phyloP scores from a whole-genome alignment of 2,888 invertebrate species.

The Escarpia spicata region DNA sequence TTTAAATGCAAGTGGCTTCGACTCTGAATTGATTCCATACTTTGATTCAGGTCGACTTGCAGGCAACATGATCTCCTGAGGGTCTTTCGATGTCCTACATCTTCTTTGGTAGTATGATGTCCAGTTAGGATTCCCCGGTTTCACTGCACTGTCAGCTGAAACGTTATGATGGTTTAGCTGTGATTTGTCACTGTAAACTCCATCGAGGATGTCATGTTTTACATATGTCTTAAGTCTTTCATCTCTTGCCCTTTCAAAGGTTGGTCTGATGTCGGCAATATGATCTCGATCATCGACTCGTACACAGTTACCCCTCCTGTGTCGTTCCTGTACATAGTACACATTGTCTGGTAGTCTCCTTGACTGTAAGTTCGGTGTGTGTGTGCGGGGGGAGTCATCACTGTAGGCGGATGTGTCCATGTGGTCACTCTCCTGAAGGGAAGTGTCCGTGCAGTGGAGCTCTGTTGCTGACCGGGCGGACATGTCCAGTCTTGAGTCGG shows the following conservation, averaged over 20 bases:
- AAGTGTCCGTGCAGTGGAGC: neutral
- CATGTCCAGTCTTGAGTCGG: neutral
- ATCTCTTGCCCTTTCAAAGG: constrained; percentile 3
- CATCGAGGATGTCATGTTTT: neutral
- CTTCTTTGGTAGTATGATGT: neutral
- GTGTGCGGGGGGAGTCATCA: neutral
- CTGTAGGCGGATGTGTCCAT: neutral
- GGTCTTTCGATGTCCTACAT: neutral
- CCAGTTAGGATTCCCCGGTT: neutral
- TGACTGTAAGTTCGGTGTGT: too few species aligned
- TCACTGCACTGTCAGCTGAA: neutral
- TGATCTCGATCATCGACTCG: neutral
- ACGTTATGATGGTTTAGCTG: neutral
- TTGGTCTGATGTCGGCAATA: neutral
- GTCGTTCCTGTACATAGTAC: neutral
- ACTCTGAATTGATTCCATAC: neutral
- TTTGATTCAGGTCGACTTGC: neutral
- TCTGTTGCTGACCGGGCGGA: neutral
- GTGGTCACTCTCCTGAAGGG: neutral
- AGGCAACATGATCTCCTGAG: neutral
- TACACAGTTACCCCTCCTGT: neutral
- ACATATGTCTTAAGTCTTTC: neutral
- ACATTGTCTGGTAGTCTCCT: neutral
- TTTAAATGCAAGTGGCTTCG: neutral
- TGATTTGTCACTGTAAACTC: neutral